Conservation (phyloP, 2,888 invertebrate genomes). For the Aplocera efformata region DNA sequence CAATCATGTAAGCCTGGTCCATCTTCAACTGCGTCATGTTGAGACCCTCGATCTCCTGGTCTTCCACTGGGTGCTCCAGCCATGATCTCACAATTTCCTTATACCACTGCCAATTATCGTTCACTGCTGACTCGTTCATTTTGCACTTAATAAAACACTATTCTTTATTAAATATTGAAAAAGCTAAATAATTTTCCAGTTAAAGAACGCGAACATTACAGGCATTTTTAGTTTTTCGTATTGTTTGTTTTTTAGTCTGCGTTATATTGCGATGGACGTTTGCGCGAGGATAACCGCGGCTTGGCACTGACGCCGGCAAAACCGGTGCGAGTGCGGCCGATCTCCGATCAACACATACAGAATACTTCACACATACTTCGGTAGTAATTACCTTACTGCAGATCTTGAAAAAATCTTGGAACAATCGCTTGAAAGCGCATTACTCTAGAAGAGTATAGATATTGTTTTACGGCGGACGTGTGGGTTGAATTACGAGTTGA, state of each 20-base stretch:
- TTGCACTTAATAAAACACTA: constrained; percentile 35
- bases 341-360: constrained; percentile 28
- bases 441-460: constrained; percentile 11
- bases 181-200: constrained; percentile 6
- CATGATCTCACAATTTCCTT: constrained; percentile 72
- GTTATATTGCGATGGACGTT: constrained; percentile 22
- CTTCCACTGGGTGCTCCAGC: constrained; percentile 78
- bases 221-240: constrained; percentile 22
- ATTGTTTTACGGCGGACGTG: too few relatives aligned
- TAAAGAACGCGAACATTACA: constrained; percentile 29
- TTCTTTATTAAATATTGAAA: constrained; percentile 26
- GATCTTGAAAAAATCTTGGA: constrained; percentile 47
- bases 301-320: constrained; percentile 36
- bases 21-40: constrained; percentile 80
- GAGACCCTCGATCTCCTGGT: constrained; percentile 64
- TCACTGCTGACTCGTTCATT: constrained; percentile 58
- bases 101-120: constrained; percentile 67
- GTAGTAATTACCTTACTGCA: constrained; percentile 57
- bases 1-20: constrained; percentile 84
- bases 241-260: constrained; percentile 20
- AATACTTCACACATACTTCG: constrained; percentile 16
- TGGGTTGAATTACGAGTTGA: too few relatives aligned
- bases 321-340: constrained; percentile 43
- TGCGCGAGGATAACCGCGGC: constrained; percentile 25
- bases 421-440: constrained; percentile 54